These are phyloP conservation scores for Mirza zaza DNA, from an alignment of 2,113 vertebrate genomes.

Conservation along the genomic window DNA sequence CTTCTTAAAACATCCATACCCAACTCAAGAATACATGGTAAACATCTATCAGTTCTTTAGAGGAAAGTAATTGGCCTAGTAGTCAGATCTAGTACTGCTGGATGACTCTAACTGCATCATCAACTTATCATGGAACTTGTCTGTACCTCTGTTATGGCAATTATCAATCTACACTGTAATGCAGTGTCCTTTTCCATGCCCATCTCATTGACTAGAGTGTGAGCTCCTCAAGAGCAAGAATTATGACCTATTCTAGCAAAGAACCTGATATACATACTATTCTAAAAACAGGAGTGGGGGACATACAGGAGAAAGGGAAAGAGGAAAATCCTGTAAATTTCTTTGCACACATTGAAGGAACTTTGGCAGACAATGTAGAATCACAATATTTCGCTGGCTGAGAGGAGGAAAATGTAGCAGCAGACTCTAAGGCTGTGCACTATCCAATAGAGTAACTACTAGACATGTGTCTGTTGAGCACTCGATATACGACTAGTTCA, in stretches of 20 bases:
- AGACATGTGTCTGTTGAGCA: neutral
- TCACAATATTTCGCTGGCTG: neutral
- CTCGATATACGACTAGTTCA: neutral
- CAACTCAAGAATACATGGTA: neutral
- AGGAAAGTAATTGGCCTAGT: neutral
- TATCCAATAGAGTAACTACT: neutral
- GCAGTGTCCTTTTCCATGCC: neutral
- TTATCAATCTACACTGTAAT: neutral
- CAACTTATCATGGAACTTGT: neutral
- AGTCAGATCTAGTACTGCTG: neutral
- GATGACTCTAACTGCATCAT: neutral
- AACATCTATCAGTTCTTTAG: neutral
- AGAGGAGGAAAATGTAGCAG: neutral
- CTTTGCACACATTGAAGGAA: neutral
- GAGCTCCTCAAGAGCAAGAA: neutral
- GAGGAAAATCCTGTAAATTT: neutral
- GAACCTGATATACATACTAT: neutral
- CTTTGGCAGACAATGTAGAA: neutral
- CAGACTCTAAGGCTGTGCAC: neutral
- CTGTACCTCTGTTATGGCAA: neutral
- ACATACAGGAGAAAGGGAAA: neutral
- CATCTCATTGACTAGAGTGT: neutral
- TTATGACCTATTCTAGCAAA: neutral
- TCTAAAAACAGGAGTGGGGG: neutral
- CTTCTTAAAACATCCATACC: neutral